Evolutionary conservation across 2,113 vertebrate species (phyloP), one percentile per base, ranked within the genome.

Genomic region (Ibidorhyncha struthersii): DNA sequence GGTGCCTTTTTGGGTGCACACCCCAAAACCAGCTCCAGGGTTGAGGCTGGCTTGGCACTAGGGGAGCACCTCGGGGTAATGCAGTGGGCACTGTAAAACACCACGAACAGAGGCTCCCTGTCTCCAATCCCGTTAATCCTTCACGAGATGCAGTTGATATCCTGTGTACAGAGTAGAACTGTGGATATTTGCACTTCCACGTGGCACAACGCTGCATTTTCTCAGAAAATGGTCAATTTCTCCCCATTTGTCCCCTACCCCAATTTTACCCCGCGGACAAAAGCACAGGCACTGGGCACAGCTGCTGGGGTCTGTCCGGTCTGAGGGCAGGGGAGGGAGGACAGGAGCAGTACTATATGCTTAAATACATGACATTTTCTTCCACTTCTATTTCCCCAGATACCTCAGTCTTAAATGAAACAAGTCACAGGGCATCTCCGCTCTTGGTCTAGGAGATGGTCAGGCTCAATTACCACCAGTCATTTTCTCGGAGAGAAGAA

Each of bases 401-500:
- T 3, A 10, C 4, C 49, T 55, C 26, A 7, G 43, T 53, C 89
- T 21, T 61, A 36, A n/a, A 34, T 16, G 15, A n/a, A 80, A 56
- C 0, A 0, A 0, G 6, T 29, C 27, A 8, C 32, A 4, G 4
- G 4, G 1, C 71, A 27, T 5, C 50, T 63, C 69, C 9, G 2
- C 36, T 82, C 36, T 85, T 7, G 2, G 9, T 53, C 43, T 14
- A 32, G 29, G n/a, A 22, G 22, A 0, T 9, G 19, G 1, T n/a
- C 59, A 45, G 61, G 34, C 19, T 41, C 40, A 13, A 1, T 7
- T 14, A 29, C 7, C 15, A 34, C n/a, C 73, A 25, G 17, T 10
- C 7, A 10, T 69, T 69, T 78, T 40, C 53, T 22, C 1, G 21
- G 47, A 14, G 66, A 78, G 25, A 27, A 30, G 10, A 20, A 74